Evolutionary conservation across 1,140 invertebrate genomes (phyloP).

Genomic region (Ceratosolen solmsi): DNA sequence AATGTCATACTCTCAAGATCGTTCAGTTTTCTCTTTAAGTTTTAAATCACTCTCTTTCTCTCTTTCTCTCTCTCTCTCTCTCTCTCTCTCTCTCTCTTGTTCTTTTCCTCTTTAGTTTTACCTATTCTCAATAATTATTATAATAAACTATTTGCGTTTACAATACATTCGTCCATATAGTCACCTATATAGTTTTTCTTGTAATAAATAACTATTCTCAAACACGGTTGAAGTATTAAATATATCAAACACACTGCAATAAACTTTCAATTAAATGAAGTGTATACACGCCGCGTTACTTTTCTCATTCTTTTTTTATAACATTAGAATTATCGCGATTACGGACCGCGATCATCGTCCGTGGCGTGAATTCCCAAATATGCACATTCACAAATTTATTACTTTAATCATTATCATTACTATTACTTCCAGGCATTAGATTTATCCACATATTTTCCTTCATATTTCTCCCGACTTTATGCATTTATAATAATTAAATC

Average conservation of each 20-base stretch:
- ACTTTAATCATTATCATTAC: slow-evolving; percentile 45
- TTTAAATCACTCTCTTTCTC: not conserved
- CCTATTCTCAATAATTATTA: slow-evolving; percentile 47
- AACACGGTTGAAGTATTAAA: slow-evolving; percentile 55
- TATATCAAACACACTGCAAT: slow-evolving; percentile 67
- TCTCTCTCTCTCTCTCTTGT: slow-evolving; percentile 2
- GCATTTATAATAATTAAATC: slow-evolving; percentile 42
- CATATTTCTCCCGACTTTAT: slow-evolving; percentile 12
- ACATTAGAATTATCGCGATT: slow-evolving; percentile 49
- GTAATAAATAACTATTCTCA: slow-evolving; percentile 49
- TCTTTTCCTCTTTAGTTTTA: slow-evolving; percentile 36
- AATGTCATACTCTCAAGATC: slow-evolving; percentile 27
- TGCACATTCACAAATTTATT: slow-evolving; percentile 48
- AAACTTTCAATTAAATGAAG: slow-evolving; percentile 63
- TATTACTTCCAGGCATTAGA: slow-evolving; percentile 48
- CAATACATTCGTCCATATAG: slow-evolving; percentile 54
- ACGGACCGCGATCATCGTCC: not conserved
- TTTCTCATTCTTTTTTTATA: slow-evolving; percentile 45
- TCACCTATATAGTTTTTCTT: slow-evolving; percentile 58
- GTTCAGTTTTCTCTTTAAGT: slow-evolving; percentile 34
- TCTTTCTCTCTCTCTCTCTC: not conserved
- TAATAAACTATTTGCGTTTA: slow-evolving; percentile 50
- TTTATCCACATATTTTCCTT: slow-evolving; percentile 43
- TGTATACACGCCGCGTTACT: slow-evolving; percentile 61
- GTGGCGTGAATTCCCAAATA: slow-evolving; percentile 16